phyloP scores from a whole-genome alignment of 1,140 invertebrate genomes.

The Drosophila neocordata region DNA sequence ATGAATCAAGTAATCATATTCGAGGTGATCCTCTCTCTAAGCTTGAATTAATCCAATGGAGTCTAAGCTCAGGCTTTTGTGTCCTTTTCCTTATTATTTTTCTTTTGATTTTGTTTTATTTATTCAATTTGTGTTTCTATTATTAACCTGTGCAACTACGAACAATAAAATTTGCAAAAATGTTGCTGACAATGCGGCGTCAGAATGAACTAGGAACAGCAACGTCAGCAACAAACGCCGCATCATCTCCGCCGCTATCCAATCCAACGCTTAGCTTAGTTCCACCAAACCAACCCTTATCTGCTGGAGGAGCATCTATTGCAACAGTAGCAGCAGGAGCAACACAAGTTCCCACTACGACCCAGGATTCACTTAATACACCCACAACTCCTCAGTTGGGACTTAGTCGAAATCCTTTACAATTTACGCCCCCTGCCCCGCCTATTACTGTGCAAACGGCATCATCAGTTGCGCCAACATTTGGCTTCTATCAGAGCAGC shows the following conservation, averaged over 20 bases:
- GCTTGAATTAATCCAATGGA: constrained; percentile 61
- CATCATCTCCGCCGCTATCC: constrained; percentile 41
- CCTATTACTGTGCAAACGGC: constrained; percentile 42
- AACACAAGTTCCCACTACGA: too few species aligned
- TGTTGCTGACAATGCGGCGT: constrained; percentile 83
- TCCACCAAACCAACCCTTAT: constrained; percentile 1
- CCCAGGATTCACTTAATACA: constrained; percentile 73
- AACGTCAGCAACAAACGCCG: constrained; percentile 29
- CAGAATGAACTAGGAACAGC: constrained; percentile 79
- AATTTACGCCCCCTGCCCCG: constrained; percentile 63
- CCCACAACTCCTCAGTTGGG: constrained; percentile 67
- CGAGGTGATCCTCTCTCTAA: not conserved
- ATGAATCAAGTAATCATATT: not conserved
- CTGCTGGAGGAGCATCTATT: not conserved
- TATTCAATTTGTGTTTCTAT: constrained; percentile 10
- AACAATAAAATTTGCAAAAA: constrained; percentile 59
- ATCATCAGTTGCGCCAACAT: constrained; percentile 26
- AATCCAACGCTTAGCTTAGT: constrained; percentile 35
- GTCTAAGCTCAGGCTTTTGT: constrained; percentile 43
- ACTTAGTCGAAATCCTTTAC: constrained; percentile 68
- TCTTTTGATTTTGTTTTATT: constrained; percentile 46
- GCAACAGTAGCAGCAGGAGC: constrained; percentile 13
- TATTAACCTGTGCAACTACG: constrained; percentile 26
- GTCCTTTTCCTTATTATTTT: constrained; percentile 19
- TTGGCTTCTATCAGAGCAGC: constrained; percentile 59